These are phyloP conservation scores for Psilopsiagon aymara DNA, from an alignment of 2,113 vertebrate species.

Conservation along the genomic window DNA sequence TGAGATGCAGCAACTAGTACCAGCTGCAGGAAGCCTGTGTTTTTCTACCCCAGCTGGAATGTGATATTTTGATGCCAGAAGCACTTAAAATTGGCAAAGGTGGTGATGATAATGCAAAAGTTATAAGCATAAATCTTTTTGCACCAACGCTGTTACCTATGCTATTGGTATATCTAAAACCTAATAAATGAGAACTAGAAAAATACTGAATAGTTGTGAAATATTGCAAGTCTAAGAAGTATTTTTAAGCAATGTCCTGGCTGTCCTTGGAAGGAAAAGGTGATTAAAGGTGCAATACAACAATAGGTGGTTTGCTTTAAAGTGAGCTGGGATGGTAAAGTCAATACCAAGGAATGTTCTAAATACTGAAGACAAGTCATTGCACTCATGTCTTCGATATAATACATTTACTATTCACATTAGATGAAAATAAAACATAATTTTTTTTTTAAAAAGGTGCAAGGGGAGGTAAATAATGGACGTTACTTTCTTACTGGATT, in stretches of 20 bases:
- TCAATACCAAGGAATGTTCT: background rate
- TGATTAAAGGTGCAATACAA: background rate
- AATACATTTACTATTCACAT: background rate
- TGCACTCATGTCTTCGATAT: background rate
- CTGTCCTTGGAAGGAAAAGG: background rate
- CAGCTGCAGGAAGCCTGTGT: background rate
- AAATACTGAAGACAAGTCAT: background rate
- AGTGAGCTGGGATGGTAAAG: background rate
- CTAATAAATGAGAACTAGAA: background rate
- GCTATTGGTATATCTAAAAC: background rate
- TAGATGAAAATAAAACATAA: background rate
- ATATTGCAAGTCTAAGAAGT: background rate
- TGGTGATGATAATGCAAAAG: background rate
- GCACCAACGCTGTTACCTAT: background rate
- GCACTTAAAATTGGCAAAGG: background rate
- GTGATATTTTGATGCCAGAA: background rate
- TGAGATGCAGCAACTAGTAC: background rate
- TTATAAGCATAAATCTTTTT: background rate
- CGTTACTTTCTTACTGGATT: background rate
- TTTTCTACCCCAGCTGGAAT: background rate
- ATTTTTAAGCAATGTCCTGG: background rate
- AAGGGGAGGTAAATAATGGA: background rate
- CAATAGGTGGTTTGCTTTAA: background rate
- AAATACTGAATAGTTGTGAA: background rate
- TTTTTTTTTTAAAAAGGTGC: background rate